Percentiles rank a stretch among this genome's conserved stretches.
These are phyloP conservation scores for Barypeithes pellucidus DNA, from an alignment of 2,888 invertebrate species.

Conservation along the genomic window DNA sequence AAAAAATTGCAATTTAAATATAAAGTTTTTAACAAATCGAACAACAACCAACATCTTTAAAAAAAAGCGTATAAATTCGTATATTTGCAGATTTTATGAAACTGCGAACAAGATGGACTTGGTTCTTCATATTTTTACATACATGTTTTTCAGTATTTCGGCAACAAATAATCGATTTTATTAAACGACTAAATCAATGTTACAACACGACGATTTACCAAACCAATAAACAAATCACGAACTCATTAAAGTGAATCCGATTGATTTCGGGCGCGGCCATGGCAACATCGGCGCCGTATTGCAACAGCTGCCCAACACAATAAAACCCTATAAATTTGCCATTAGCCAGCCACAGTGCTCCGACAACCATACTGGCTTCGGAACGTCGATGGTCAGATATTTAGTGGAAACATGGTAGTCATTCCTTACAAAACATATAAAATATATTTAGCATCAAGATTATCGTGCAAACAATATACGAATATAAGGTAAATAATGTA, in stretches of 20 bases:
- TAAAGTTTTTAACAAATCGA: too few species aligned
- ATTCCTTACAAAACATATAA: too few species aligned
- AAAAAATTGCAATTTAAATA: too few species aligned
- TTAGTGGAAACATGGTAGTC: not conserved
- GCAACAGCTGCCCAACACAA: constrained; percentile 52
- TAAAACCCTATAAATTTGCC: constrained; percentile 54
- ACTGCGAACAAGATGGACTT: not conserved
- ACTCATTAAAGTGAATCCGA: constrained; percentile 48
- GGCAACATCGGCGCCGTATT: constrained; percentile 39
- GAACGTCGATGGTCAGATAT: constrained; percentile 35
- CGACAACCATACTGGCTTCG: constrained; percentile 42
- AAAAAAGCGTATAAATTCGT: too few species aligned
- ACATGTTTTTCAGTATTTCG: not conserved
- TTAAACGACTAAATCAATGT: constrained; percentile 5
- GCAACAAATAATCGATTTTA: not conserved
- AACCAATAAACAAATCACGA: constrained; percentile 39
- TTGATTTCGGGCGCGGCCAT: constrained; percentile 40
- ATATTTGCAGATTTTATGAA: too few species aligned
- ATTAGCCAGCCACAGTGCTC: constrained; percentile 44
- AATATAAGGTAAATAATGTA: too few species aligned
- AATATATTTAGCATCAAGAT: too few species aligned
- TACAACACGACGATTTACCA: constrained; percentile 15
- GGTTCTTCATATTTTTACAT: not conserved
- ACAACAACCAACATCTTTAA: too few species aligned
- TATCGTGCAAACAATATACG: too few species aligned